Percentiles rank a stretch among this genome's conserved stretches.
Evolutionary conservation across 2,113 vertebrate species (phyloP).

Genomic region (Dromaius novaehollandiae): DNA sequence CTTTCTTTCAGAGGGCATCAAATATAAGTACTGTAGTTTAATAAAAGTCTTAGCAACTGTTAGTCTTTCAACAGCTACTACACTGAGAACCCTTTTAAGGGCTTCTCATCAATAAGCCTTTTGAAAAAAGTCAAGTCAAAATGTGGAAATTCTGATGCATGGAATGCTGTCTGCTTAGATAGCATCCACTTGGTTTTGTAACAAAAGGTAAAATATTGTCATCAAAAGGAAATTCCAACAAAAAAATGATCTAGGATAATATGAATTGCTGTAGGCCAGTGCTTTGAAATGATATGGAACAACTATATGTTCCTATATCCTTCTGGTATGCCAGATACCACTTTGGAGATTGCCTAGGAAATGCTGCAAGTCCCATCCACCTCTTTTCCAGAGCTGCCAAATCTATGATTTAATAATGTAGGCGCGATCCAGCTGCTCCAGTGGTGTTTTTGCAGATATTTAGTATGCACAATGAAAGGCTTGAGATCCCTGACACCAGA

Average conservation of each 20-base stretch:
- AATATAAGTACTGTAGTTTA: background rate
- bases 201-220: background rate
- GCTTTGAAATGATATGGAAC: background rate
- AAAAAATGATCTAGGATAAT: background rate
- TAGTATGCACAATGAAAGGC: background rate
- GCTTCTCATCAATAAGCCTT: background rate
- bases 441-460: background rate
- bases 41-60: background rate
- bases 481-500: background rate
- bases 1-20: background rate
- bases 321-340: background rate
- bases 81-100: background rate
- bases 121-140: background rate
- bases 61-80: background rate
- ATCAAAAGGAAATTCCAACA: background rate
- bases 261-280: background rate
- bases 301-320: background rate
- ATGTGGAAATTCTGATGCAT: background rate
- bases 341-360: background rate
- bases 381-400: background rate
- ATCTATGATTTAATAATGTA: background rate
- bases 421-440: background rate
- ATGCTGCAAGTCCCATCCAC: background rate
- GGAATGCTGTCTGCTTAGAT: background rate
- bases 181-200: background rate